Conservation (phyloP, 2,113 vertebrate genomes). For the Poeciliopsis prolifica region DNA sequence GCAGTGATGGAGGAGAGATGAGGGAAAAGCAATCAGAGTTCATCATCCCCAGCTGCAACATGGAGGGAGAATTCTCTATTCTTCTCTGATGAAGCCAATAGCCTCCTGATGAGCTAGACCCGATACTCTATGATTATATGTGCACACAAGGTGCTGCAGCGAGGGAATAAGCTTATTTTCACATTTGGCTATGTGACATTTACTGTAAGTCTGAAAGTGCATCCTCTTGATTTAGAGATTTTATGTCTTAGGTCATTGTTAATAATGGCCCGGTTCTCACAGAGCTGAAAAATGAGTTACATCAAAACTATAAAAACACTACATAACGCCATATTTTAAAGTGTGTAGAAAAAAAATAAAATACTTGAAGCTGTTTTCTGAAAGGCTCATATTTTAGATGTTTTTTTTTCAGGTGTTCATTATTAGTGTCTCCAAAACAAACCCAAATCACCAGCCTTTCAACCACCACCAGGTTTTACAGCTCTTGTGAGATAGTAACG, state of each 20-base stretch:
- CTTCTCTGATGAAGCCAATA: conserved; percentile 15
- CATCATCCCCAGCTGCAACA: conserved; percentile 37
- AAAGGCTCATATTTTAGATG: too few species aligned
- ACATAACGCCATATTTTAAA: neutral
- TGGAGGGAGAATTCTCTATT: conserved; percentile 36
- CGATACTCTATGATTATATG: conserved; percentile 25
- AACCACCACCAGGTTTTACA: neutral
- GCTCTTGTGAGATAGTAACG: too few species aligned
- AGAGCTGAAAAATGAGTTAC: too few species aligned
- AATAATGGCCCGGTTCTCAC: too few species aligned
- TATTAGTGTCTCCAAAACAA: neutral
- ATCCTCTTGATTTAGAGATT: too few species aligned
- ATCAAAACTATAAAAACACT: neutral
- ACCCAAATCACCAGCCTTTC: neutral
- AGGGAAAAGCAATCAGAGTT: conserved; percentile 62
- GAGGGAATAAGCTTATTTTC: neutral
- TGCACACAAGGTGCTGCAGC: conserved; percentile 26
- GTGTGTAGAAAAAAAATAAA: too few species aligned
- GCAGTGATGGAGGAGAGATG: conserved; percentile 36
- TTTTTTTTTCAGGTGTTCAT: neutral
- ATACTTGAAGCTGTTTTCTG: too few species aligned
- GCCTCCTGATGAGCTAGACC: conserved; percentile 34
- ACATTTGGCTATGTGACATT: neutral
- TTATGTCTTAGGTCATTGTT: too few species aligned
- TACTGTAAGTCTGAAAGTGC: neutral